These are phyloP conservation scores for Thymallus thymallus DNA, from an alignment of 2,113 vertebrate genomes.

Conservation along the genomic window DNA sequence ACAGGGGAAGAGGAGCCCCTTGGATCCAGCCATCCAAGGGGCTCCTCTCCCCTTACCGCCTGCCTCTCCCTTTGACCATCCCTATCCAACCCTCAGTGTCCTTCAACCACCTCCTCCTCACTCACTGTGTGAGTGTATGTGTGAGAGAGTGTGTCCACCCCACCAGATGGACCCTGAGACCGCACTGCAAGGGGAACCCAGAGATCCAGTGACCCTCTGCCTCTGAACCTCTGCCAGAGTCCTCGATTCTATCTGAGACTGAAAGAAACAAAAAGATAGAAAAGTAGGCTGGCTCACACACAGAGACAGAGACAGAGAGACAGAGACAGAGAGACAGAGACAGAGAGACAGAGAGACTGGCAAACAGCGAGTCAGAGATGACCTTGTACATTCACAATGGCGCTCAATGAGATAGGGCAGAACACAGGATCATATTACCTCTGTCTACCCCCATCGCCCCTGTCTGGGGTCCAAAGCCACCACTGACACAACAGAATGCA, in stretches of 20 bases:
- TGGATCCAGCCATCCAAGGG: background rate
- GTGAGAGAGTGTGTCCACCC: background rate
- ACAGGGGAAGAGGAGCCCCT: too few relatives aligned
- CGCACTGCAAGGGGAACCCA: background rate
- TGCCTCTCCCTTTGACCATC: background rate
- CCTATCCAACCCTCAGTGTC: background rate
- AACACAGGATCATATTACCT: background rate
- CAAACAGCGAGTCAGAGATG: too few relatives aligned
- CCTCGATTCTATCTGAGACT: slow-evolving; percentile 1
- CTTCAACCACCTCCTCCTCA: too few relatives aligned
- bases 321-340: too few relatives aligned
- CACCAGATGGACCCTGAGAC: slow-evolving; percentile 23
- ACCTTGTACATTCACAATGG: background rate
- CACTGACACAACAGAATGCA: background rate
- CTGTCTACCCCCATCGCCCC: background rate
- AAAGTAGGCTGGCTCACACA: too few relatives aligned
- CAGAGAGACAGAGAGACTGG: too few relatives aligned
- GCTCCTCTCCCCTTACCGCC: background rate
- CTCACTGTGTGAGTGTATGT: too few relatives aligned
- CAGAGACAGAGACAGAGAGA: too few relatives aligned
- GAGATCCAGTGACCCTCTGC: slow-evolving; percentile 7
- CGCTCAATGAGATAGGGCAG: background rate
- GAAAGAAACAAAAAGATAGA: too few relatives aligned
- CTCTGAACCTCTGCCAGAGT: slow-evolving; percentile 17
- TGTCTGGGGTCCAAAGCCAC: background rate